A percentile compares a stretch with the other conserved stretches of the same genome.
Conservation (phyloP, 2,888 invertebrate species). For the Hydraecia micacea region DNA sequence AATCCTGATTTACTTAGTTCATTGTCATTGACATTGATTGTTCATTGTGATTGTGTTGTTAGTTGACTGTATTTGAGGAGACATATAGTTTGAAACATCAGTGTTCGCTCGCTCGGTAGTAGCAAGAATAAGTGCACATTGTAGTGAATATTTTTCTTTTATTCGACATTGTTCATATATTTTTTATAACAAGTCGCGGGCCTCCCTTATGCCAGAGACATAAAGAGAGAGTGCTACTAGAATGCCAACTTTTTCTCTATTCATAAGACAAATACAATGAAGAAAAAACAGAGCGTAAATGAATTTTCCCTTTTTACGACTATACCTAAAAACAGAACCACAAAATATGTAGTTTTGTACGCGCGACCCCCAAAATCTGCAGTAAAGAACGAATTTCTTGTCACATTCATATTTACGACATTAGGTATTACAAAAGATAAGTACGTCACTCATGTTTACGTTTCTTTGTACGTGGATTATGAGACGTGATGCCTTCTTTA, state of each 20-base stretch:
- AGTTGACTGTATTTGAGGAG: neutral
- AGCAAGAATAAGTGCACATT: conserved; percentile 22
- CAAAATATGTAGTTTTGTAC: conserved; percentile 68
- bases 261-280: conserved; percentile 63
- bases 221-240: conserved; percentile 59
- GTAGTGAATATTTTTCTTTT: conserved; percentile 72
- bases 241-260: conserved; percentile 65
- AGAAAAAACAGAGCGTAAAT: conserved; percentile 66
- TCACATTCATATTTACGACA: conserved; percentile 85
- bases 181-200: conserved; percentile 52
- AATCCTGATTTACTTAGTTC: neutral
- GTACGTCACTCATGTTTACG: conserved; percentile 85
- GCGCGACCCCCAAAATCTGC: conserved; percentile 68
- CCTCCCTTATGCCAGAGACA: conserved; percentile 47
- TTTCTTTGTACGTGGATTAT: conserved; percentile 88
- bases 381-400: conserved; percentile 72
- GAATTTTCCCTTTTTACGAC: conserved; percentile 68
- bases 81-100: neutral
- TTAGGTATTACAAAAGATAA: conserved; percentile 84
- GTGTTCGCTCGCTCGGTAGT: neutral
- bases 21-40: neutral
- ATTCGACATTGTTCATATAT: conserved; percentile 55
- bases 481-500: conserved; percentile 84
- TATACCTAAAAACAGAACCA: conserved; percentile 65
- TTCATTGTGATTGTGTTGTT: too few species aligned